These are phyloP conservation scores for Rotaria magnacalcarata DNA, from an alignment of 2,888 invertebrate species.

Conservation along the genomic window DNA sequence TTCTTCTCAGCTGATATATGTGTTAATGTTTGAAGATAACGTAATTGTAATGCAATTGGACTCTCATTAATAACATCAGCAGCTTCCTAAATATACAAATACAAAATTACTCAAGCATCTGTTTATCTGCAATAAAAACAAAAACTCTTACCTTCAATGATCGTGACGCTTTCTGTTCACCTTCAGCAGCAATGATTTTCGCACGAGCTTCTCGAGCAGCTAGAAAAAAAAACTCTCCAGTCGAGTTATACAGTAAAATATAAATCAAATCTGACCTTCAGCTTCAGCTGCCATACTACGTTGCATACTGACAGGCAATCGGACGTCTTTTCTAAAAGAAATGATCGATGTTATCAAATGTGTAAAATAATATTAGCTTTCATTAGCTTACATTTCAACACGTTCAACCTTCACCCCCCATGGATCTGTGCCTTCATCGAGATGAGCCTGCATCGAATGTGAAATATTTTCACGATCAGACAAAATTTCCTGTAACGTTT, in stretches of 20 bases:
- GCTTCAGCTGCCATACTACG: slow-evolving; percentile 58
- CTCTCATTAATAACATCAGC: slow-evolving; percentile 77
- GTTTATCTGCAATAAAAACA: no score
- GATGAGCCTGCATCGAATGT: slow-evolving; percentile 36
- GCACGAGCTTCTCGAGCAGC: slow-evolving; percentile 55
- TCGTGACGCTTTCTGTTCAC: slow-evolving; percentile 66
- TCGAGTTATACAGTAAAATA: background rate
- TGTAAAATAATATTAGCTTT: background rate
- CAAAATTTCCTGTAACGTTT: slow-evolving; percentile 45
- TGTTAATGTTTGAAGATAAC: slow-evolving; percentile 56
- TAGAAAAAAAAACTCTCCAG: background rate
- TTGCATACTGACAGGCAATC: slow-evolving; percentile 55
- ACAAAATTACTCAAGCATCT: background rate
- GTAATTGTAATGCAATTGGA: slow-evolving; percentile 71
- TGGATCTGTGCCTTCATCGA: slow-evolving; percentile 35
- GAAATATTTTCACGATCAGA: slow-evolving; percentile 42
- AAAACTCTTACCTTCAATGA: slow-evolving; percentile 65
- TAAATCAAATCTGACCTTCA: slow-evolving; percentile 47
- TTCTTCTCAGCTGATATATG: slow-evolving; percentile 57
- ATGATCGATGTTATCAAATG: background rate
- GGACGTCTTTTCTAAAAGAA: slow-evolving; percentile 53
- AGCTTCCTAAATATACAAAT: slow-evolving; percentile 64
- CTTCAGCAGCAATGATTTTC: slow-evolving; percentile 52
- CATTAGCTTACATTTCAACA: slow-evolving; percentile 72
- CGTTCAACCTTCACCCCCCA: slow-evolving; percentile 71